These are phyloP conservation scores for Odontesthes bonariensis DNA, from an alignment of 2,113 vertebrate species.

Conservation along the genomic window DNA sequence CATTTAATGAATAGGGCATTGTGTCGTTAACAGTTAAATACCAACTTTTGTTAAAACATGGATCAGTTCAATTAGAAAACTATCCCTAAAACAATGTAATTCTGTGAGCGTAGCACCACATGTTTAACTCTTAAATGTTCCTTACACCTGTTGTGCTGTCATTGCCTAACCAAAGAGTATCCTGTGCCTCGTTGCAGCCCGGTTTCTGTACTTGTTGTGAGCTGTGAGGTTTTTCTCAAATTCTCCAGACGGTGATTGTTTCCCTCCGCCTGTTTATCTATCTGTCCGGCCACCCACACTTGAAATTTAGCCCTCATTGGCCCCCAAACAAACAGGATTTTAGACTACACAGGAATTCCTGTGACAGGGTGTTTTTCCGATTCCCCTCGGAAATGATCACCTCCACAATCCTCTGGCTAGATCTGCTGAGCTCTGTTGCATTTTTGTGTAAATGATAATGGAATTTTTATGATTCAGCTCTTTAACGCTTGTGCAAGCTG, in stretches of 20 bases:
- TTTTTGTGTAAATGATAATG: constrained; percentile 16
- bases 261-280: constrained; percentile 45
- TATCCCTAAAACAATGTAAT: background rate
- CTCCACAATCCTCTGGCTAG: background rate
- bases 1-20: too few relatives aligned
- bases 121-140: background rate
- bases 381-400: constrained; percentile 10
- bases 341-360: constrained; percentile 43
- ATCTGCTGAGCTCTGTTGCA: background rate
- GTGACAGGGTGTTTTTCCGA: constrained; percentile 36
- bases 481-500: constrained; percentile 13
- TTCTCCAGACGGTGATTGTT: constrained; percentile 8
- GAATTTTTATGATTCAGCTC: constrained; percentile 18
- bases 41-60: background rate
- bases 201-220: constrained; percentile 10
- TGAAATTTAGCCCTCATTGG: constrained; percentile 49
- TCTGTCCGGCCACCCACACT: constrained; percentile 53
- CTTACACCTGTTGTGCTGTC: background rate
- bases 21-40: too few relatives aligned
- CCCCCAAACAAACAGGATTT: constrained; percentile 32
- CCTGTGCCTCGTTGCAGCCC: constrained; percentile 7
- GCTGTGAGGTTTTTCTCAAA: constrained; percentile 24
- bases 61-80: background rate
- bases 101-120: background rate
- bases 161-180: background rate